phyloP scores from a whole-genome alignment of 2,113 vertebrate genomes.

The Brachypodius melanocephalos region DNA sequence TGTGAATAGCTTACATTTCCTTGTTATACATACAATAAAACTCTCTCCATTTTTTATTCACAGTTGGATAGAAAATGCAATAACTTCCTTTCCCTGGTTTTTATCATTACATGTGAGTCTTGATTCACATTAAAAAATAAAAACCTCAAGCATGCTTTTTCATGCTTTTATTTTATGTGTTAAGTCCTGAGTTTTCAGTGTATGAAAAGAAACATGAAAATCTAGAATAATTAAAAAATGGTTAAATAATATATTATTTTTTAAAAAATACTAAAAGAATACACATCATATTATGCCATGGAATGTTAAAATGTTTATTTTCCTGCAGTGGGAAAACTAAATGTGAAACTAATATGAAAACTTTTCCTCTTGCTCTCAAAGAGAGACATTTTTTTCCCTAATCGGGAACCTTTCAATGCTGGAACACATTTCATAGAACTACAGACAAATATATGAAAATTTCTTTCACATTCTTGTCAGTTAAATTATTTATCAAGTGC shows the following conservation, averaged over 20 bases:
- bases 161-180: background rate
- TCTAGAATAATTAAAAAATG: background rate
- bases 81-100: background rate
- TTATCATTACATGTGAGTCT: background rate
- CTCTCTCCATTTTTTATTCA: background rate
- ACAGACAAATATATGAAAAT: conserved; percentile 3
- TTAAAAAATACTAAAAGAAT: background rate
- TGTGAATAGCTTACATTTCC: background rate
- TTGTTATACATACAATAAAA: background rate
- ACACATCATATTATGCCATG: background rate
- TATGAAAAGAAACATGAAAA: background rate
- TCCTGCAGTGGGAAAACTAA: background rate
- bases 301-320: background rate
- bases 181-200: background rate
- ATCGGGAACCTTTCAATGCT: conserved; percentile 19
- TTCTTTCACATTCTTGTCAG: conserved; percentile 9
- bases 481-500: conserved; percentile 48
- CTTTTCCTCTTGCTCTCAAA: background rate
- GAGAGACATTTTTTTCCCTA: background rate
- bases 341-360: background rate
- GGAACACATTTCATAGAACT: background rate
- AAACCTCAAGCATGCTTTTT: background rate
- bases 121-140: background rate
- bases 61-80: background rate
- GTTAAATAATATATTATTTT: background rate